These are phyloP conservation scores for Belgica antarctica DNA, from an alignment of 2,888 invertebrate species.

Conservation along the genomic window DNA sequence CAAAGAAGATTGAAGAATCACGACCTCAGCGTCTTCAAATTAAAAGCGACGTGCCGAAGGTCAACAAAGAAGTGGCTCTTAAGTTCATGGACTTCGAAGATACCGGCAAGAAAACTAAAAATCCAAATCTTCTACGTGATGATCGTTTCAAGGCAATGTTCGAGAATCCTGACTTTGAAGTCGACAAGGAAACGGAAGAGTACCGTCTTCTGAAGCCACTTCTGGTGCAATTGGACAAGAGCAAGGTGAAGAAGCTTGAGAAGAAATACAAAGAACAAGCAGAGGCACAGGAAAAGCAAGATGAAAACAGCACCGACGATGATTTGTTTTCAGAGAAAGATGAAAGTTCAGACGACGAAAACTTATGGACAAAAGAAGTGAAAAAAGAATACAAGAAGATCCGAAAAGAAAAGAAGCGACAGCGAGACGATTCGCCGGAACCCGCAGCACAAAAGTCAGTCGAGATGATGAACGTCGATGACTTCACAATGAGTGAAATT, in stretches of 20 bases:
- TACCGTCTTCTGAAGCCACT: slow-evolving; percentile 86
- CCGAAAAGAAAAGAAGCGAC: slow-evolving; percentile 50
- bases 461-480: slow-evolving; percentile 62
- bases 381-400: slow-evolving; percentile 64
- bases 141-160: slow-evolving; percentile 88
- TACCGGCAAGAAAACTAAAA: slow-evolving; percentile 58
- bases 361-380: slow-evolving; percentile 76
- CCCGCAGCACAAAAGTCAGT: slow-evolving; percentile 48
- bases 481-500: slow-evolving; percentile 60
- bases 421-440: slow-evolving; percentile 47
- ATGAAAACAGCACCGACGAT: slow-evolving; percentile 51
- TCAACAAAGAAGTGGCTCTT: slow-evolving; percentile 85
- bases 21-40: slow-evolving; percentile 76
- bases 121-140: slow-evolving; percentile 73
- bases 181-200: slow-evolving; percentile 83
- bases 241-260: slow-evolving; percentile 62
- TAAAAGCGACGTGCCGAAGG: slow-evolving; percentile 74
- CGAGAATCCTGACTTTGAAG: slow-evolving; percentile 87
- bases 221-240: slow-evolving; percentile 75
- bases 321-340: slow-evolving; percentile 52
- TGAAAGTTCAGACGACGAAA: slow-evolving; percentile 63
- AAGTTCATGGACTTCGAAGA: slow-evolving; percentile 71
- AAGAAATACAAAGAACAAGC: slow-evolving; percentile 60
- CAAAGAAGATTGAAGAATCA: slow-evolving; percentile 84
- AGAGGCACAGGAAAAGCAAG: slow-evolving; percentile 54